Conservation (phyloP, 2,888 invertebrate genomes). For the Elysia crispata region DNA sequence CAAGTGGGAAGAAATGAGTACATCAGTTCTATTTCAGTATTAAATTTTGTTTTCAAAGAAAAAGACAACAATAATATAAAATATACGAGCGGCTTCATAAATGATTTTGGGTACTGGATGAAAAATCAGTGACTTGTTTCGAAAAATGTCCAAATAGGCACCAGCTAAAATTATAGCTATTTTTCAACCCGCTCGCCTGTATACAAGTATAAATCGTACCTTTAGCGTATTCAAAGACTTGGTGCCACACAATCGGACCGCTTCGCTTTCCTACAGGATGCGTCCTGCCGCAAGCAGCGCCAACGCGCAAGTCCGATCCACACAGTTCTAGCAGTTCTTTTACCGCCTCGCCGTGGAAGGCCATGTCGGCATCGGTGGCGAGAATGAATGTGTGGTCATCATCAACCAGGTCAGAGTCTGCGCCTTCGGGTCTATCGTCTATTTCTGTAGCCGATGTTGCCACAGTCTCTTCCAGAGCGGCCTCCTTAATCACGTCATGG, state of each 20-base stretch:
- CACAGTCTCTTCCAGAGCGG: neutral
- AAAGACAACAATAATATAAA: too few species aligned
- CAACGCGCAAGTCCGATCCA: constrained; percentile 57
- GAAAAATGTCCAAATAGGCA: too few species aligned
- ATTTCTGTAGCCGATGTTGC: neutral
- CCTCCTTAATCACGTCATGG: too few species aligned
- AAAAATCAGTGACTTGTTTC: too few species aligned
- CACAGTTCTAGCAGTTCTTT: constrained; percentile 58
- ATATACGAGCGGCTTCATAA: too few species aligned
- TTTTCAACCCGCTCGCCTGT: too few species aligned
- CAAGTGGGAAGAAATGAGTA: too few species aligned
- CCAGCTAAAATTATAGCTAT: too few species aligned
- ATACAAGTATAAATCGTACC: too few species aligned
- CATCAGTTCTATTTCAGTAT: too few species aligned
- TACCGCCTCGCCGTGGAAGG: constrained; percentile 61
- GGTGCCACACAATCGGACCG: constrained; percentile 64
- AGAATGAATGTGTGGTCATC: constrained; percentile 65
- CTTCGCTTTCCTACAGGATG: constrained; percentile 61
- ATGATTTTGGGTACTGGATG: too few species aligned
- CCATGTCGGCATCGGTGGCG: constrained; percentile 67
- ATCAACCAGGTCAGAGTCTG: constrained; percentile 36
- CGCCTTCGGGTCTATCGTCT: neutral
- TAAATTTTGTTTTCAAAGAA: too few species aligned
- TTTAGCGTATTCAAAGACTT: constrained; percentile 67
- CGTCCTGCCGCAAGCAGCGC: constrained; percentile 65